Percentiles rank a stretch among this genome's conserved stretches.
phyloP scores from a whole-genome alignment of 2,797 vertebrate genomes.

The Phalanger gymnotis region DNA sequence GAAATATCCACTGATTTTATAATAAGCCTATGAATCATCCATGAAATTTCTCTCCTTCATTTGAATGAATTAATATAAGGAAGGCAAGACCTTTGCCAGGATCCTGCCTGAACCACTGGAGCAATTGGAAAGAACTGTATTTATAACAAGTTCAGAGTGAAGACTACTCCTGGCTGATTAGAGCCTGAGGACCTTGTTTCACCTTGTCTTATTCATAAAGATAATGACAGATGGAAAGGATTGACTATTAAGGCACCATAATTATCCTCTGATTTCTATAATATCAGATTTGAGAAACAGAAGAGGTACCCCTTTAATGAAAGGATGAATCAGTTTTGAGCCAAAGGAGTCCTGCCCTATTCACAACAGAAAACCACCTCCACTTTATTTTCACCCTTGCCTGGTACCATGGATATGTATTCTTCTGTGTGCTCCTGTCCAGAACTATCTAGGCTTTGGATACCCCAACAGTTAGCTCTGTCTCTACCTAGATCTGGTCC shows the following conservation, averaged over 20 bases:
- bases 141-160: slow-evolving; percentile 6
- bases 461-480: neutral
- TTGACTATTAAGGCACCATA: neutral
- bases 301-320: neutral
- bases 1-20: neutral
- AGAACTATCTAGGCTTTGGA: neutral
- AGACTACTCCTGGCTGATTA: neutral
- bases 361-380: neutral
- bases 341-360: neutral
- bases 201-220: neutral
- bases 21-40: slow-evolving; percentile 46
- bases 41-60: rapidly evolving
- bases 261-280: neutral
- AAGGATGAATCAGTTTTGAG: neutral
- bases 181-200: neutral
- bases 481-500: neutral
- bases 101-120: neutral
- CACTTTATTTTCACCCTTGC: neutral
- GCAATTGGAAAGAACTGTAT: neutral
- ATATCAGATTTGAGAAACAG: neutral
- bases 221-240: neutral
- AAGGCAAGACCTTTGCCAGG: neutral
- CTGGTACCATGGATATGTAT: neutral
- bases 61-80: neutral
- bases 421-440: neutral